Percentiles rank a stretch among this genome's conserved stretches.
Evolutionary conservation across 2,888 invertebrate species (phyloP).

Genomic region (Gortyna flavago): DNA sequence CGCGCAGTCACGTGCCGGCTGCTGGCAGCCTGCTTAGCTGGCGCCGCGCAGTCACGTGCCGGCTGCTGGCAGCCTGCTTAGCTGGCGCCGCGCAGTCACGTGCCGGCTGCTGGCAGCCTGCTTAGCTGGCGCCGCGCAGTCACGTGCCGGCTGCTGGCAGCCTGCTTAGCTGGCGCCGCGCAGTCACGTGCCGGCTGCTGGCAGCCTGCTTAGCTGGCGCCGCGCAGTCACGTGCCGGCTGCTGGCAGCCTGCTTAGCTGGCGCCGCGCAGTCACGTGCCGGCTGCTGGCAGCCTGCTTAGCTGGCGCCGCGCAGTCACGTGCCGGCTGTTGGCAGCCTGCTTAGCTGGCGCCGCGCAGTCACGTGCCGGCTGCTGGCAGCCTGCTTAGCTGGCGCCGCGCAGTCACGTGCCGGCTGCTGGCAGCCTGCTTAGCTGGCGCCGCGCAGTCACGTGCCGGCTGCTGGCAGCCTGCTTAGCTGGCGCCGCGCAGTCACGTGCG

Average conservation of each 20-base stretch:
- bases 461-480: slow-evolving; percentile 53
- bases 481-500: slow-evolving; percentile 83
- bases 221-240: slow-evolving; percentile 86
- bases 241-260: slow-evolving; percentile 73
- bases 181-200: slow-evolving; percentile 65
- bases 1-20: slow-evolving; percentile 66
- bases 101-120: slow-evolving; percentile 54
- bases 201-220: slow-evolving; percentile 52
- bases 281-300: slow-evolving; percentile 59
- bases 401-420: slow-evolving; percentile 89
- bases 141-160: slow-evolving; percentile 86
- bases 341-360: slow-evolving; percentile 71
- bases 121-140: slow-evolving; percentile 74
- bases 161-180: slow-evolving; percentile 69
- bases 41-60: slow-evolving; percentile 83
- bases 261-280: slow-evolving; percentile 69
- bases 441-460: slow-evolving; percentile 66
- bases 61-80: no score
- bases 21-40: slow-evolving; percentile 53
- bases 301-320: slow-evolving; percentile 81
- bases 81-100: slow-evolving; percentile 72
- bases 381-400: slow-evolving; percentile 58
- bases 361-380: slow-evolving; percentile 58
- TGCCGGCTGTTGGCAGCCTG: slow-evolving; percentile 76
- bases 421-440: slow-evolving; percentile 73